phyloP scores from a whole-genome alignment of 2,888 invertebrate genomes.

The Zhuqinia jingwanae region DNA sequence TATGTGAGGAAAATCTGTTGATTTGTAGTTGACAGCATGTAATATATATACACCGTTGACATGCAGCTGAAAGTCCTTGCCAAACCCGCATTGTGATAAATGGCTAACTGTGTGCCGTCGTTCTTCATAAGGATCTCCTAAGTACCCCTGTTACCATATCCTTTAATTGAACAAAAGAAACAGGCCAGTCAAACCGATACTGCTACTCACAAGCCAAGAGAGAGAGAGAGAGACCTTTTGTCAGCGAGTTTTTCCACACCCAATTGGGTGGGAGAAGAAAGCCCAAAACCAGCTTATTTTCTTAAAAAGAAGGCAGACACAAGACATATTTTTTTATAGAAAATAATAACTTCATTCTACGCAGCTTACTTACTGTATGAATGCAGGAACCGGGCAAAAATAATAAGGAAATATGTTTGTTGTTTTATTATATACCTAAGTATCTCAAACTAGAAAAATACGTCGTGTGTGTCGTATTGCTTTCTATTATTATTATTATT shows the following conservation, averaged over 20 bases:
- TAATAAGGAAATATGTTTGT: not conserved
- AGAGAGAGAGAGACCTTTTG: conserved; percentile 27
- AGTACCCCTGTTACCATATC: not conserved
- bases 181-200: conserved; percentile 34
- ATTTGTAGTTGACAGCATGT: no score
- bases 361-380: not conserved
- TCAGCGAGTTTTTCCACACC: conserved; percentile 47
- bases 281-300: conserved; percentile 53
- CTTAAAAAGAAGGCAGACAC: not conserved
- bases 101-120: no score
- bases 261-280: conserved; percentile 54
- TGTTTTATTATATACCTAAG: not conserved
- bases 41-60: no score
- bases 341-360: conserved; percentile 37
- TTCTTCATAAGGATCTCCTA: not conserved
- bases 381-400: conserved; percentile 19
- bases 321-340: not conserved
- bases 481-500: not conserved
- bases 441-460: no score
- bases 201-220: not conserved
- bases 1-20: no score
- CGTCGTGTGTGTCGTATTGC: no score
- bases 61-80: no score
- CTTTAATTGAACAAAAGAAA: conserved; percentile 52
- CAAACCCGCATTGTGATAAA: no score